These are phyloP conservation scores for Merodon equestris DNA, from an alignment of 2,888 invertebrate species.

Conservation along the genomic window DNA sequence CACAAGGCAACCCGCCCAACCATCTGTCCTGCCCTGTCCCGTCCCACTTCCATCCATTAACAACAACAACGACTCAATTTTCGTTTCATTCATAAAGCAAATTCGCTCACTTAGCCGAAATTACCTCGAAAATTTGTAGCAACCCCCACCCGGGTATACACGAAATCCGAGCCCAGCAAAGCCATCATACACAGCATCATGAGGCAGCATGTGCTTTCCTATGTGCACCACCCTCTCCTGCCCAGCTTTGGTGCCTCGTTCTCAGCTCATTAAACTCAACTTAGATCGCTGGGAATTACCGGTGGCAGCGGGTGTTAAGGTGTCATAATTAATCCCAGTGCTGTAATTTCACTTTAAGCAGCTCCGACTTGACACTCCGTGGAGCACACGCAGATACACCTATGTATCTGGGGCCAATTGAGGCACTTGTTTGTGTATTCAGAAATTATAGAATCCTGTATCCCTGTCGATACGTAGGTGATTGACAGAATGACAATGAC, in stretches of 20 bases:
- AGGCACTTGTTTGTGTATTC: conserved; percentile 13
- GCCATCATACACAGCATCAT: conserved; percentile 16
- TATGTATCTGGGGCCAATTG: too few species aligned
- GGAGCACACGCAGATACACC: conserved; percentile 14
- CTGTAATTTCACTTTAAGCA: conserved; percentile 44
- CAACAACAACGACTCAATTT: conserved; percentile 2
- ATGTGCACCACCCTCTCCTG: conserved; percentile 1
- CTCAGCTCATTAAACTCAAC: conserved; percentile 46
- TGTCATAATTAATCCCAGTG: conserved; percentile 58
- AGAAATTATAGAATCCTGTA: conserved; percentile 36
- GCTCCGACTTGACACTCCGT: conserved; percentile 4
- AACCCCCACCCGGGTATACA: too few species aligned
- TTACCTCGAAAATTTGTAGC: conserved; percentile 27
- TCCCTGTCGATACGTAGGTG: too few species aligned
- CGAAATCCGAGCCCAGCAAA: too few species aligned
- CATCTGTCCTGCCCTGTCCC: too few species aligned
- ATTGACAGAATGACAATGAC: conserved; percentile 43
- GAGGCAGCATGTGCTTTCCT: neutral
- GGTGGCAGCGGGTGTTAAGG: conserved; percentile 34
- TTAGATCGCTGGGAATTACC: conserved; percentile 35
- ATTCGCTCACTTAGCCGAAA: conserved; percentile 17
- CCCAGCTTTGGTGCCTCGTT: conserved; percentile 2
- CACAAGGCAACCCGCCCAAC: too few species aligned
- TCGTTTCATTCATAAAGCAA: conserved; percentile 3
- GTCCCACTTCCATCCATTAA: too few species aligned